Percentiles rank a stretch among this genome's conserved stretches.
Evolutionary conservation across 1,140 invertebrate genomes (phyloP).

Genomic region (Oncopodura yosiiana): DNA sequence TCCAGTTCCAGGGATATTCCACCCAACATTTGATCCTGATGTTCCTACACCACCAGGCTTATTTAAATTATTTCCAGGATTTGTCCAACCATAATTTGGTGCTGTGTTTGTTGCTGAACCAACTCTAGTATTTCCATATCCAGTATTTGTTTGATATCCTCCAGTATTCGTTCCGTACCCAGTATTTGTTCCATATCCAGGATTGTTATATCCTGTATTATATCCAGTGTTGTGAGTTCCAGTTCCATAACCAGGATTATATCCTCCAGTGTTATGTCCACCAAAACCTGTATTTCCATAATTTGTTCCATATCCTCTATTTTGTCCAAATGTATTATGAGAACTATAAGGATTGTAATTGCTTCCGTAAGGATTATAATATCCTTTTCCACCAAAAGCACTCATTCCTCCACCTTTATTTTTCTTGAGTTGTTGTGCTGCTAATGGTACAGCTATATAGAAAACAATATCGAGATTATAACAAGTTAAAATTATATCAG

Average conservation of each 20-base stretch:
- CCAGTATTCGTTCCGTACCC: constrained; percentile 18
- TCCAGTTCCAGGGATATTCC: constrained; percentile 19
- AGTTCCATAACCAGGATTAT: not conserved
- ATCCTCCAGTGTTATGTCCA: not conserved
- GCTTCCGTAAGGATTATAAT: not conserved
- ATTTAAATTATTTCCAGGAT: not conserved
- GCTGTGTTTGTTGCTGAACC: too few relatives aligned
- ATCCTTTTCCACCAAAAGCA: constrained; percentile 7
- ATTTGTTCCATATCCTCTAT: not conserved
- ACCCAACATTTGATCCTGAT: constrained; percentile 10
- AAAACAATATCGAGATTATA: too few relatives aligned
- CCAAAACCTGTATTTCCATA: constrained; percentile 11
- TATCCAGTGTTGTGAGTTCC: not conserved
- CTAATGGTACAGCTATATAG: constrained; percentile 18
- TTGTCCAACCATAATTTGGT: too few relatives aligned
- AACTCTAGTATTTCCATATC: constrained; percentile 9
- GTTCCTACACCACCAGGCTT: not conserved
- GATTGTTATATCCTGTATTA: not conserved
- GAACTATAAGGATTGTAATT: not conserved
- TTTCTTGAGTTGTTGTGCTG: constrained; percentile 9
- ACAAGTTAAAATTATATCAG: too few relatives aligned
- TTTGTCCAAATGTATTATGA: not conserved
- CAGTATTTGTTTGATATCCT: constrained; percentile 13
- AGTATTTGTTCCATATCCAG: constrained; percentile 10
- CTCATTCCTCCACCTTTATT: not conserved